Conservation (phyloP, 2,888 invertebrate genomes). For the Melangyna quadrimaculata region DNA sequence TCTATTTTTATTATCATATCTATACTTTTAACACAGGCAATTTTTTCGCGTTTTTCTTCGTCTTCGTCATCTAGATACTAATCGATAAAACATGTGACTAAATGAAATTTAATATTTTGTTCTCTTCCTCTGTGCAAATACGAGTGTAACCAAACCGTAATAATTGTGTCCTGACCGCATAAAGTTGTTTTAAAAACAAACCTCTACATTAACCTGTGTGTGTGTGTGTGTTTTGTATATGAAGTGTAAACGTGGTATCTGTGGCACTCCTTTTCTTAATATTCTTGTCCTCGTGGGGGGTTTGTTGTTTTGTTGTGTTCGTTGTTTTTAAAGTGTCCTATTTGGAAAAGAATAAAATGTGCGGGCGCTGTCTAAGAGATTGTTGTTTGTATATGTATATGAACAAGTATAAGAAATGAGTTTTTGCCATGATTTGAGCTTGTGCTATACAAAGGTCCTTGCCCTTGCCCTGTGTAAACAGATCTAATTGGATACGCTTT, state of each 20-base stretch:
- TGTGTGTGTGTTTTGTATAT: not conserved
- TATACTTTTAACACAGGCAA: not conserved
- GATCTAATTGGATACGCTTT: constrained; percentile 30
- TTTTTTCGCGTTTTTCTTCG: not conserved
- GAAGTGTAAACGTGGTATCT: constrained; percentile 14
- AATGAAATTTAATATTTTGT: constrained; percentile 13
- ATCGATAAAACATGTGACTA: constrained; percentile 17
- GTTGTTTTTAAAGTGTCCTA: not conserved
- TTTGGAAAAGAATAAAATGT: constrained; percentile 3
- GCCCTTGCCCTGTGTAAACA: constrained; percentile 29
- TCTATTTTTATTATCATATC: not conserved
- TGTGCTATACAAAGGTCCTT: constrained; percentile 22
- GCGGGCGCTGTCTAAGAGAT: not conserved
- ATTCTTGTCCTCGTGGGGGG: not conserved
- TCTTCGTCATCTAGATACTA: not conserved
- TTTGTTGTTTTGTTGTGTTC: not conserved
- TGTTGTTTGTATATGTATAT: not conserved
- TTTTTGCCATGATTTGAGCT: constrained; percentile 2
- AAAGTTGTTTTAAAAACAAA: not conserved
- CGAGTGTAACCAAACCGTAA: not conserved
- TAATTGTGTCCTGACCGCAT: constrained; percentile 34
- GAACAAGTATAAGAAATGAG: not conserved
- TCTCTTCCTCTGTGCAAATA: not conserved
- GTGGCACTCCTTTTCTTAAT: constrained; percentile 4
- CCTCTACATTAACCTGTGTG: not conserved